These are phyloP conservation scores for Adelphocoris suturalis DNA, from an alignment of 2,888 invertebrate species.

Conservation along the genomic window DNA sequence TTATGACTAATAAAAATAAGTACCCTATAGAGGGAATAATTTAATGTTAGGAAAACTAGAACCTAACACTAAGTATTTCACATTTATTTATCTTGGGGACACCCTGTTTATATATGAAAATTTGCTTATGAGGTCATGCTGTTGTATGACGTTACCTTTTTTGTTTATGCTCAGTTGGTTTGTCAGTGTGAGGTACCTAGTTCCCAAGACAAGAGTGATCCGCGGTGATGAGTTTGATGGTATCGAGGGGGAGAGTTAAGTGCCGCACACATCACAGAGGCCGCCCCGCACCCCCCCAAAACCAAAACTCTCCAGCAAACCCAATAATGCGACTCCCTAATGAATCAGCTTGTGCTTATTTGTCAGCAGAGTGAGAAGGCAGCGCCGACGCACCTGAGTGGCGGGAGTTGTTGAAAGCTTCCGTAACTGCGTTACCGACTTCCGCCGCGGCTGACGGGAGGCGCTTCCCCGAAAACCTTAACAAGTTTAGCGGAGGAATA, in stretches of 20 bases:
- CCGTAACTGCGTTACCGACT: background rate
- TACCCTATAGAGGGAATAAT: no score
- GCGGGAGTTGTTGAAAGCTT: slow-evolving; percentile 21
- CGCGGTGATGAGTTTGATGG: background rate
- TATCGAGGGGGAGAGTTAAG: background rate
- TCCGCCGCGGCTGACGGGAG: background rate
- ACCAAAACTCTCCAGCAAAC: background rate
- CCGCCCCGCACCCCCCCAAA: background rate
- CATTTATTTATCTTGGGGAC: no score
- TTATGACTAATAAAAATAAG: no score
- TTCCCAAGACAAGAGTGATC: background rate
- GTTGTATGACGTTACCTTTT: no score
- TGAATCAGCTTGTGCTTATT: slow-evolving; percentile 36
- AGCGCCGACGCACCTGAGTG: slow-evolving; percentile 9
- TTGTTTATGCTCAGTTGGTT: no score
- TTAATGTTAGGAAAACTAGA: no score
- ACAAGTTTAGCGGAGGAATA: slow-evolving; percentile 39
- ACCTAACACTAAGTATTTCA: no score
- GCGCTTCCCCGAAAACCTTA: slow-evolving; percentile 16
- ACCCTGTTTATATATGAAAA: no score
- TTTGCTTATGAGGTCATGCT: no score
- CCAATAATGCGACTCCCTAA: slow-evolving; percentile 14
- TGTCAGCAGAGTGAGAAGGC: background rate
- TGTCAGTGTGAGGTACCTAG: no score
- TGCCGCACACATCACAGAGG: background rate